Percentiles rank a stretch among this genome's conserved stretches.
Conservation (phyloP, 2,113 vertebrate species). For the Dinomys branickii region DNA sequence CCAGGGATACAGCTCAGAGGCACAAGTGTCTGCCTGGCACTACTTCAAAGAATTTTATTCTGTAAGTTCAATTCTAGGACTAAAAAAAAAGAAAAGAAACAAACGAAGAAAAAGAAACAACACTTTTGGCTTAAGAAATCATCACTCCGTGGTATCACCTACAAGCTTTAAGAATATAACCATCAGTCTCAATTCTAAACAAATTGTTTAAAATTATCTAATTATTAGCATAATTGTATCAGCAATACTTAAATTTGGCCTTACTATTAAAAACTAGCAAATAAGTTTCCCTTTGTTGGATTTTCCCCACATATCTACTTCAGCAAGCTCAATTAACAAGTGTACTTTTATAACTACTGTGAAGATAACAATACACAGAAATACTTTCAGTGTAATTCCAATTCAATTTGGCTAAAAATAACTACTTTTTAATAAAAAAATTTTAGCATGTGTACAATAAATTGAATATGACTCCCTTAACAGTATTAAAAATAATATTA, state of each 20-base stretch:
- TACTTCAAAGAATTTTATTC: no score
- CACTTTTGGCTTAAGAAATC: not conserved
- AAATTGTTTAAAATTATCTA: slow-evolving; percentile 7
- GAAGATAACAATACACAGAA: not conserved
- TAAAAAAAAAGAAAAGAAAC: no score
- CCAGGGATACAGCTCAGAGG: no score
- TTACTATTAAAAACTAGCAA: slow-evolving; percentile 40
- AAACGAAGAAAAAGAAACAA: not conserved
- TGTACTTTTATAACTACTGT: not conserved
- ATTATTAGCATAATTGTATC: not conserved
- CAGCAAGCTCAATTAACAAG: not conserved
- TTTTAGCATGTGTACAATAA: not conserved
- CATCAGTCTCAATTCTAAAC: slow-evolving; percentile 21
- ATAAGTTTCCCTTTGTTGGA: not conserved
- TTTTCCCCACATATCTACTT: not conserved
- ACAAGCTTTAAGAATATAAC: not conserved
- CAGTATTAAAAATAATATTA: not conserved
- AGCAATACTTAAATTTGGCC: not conserved
- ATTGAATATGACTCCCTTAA: not conserved
- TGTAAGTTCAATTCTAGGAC: no score
- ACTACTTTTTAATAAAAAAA: not conserved
- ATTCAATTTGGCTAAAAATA: not conserved
- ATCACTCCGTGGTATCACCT: not conserved
- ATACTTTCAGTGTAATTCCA: slow-evolving; percentile 5
- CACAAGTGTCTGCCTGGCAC: no score